phyloP scores from a whole-genome alignment of 1,140 invertebrate genomes.

The Drosophila pectinifera region DNA sequence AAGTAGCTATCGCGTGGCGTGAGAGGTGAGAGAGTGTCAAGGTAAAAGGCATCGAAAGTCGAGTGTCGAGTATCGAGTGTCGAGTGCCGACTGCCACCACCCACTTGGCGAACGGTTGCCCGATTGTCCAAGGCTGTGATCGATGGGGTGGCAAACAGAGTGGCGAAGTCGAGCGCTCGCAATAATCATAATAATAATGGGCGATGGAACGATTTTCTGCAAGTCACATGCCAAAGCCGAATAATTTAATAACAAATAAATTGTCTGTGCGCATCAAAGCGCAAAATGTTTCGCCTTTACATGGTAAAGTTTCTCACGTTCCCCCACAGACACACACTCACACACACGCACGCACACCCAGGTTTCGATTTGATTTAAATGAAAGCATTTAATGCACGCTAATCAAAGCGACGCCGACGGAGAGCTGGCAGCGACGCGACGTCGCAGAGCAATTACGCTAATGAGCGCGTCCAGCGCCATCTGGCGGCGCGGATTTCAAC shows the following conservation, averaged over 20 bases:
- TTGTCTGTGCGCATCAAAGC: conserved; percentile 78
- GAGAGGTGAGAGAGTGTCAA: conserved; percentile 28
- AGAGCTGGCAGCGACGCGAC: conserved; percentile 24
- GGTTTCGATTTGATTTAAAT: conserved; percentile 79
- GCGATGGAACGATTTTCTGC: conserved; percentile 53
- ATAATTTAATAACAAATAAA: conserved; percentile 83
- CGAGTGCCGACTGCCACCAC: conserved; percentile 48
- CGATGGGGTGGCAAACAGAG: conserved; percentile 51
- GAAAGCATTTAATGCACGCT: conserved; percentile 82
- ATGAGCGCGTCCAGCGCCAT: conserved; percentile 78
- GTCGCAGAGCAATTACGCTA: conserved; percentile 73
- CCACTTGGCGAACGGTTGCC: conserved; percentile 34
- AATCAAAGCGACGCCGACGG: conserved; percentile 69
- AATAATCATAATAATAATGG: conserved; percentile 45
- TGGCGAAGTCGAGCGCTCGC: conserved; percentile 27
- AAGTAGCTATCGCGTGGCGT: too few species aligned
- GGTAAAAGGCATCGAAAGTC: conserved; percentile 50
- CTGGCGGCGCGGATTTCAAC: conserved; percentile 76
- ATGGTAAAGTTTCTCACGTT: conserved; percentile 79
- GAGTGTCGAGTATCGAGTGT: conserved; percentile 14
- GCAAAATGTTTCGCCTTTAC: conserved; percentile 66
- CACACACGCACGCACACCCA: neutral
- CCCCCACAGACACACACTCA: conserved; percentile 21
- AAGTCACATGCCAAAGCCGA: conserved; percentile 74
- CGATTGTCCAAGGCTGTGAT: conserved; percentile 64